Conservation (phyloP, 2,888 invertebrate genomes). For the Acanthopleura granulata region DNA sequence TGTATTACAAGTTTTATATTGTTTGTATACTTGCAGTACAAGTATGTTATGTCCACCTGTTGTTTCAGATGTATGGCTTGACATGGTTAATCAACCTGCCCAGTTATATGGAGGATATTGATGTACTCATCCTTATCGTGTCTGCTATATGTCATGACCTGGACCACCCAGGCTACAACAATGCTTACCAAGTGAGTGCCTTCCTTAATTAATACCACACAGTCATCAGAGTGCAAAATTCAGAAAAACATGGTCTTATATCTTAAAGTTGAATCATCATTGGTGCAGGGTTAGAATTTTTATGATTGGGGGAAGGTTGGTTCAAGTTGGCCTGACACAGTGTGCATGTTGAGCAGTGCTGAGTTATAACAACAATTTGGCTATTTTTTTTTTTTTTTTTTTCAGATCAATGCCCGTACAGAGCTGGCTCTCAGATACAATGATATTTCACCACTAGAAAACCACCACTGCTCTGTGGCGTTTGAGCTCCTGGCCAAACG, state of each 20-base stretch:
- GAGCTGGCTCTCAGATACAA: constrained; percentile 68
- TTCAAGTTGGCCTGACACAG: too few species aligned
- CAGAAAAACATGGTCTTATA: too few species aligned
- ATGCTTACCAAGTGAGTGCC: constrained; percentile 64
- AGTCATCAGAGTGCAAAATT: too few species aligned
- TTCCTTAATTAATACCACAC: not conserved
- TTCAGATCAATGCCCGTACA: constrained; percentile 69
- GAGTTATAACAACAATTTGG: not conserved
- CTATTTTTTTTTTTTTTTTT: constrained; percentile 10
- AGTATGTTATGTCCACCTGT: not conserved
- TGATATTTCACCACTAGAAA: constrained; percentile 69
- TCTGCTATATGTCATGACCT: constrained; percentile 69
- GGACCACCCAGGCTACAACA: constrained; percentile 70
- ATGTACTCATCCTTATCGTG: constrained; percentile 76
- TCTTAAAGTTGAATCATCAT: too few species aligned
- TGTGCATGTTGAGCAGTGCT: too few species aligned
- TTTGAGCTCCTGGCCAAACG: constrained; percentile 65
- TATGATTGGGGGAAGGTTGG: too few species aligned
- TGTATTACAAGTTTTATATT: too few species aligned
- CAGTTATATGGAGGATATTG: constrained; percentile 80
- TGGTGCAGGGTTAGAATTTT: too few species aligned
- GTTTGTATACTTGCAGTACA: not conserved
- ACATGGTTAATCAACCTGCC: constrained; percentile 81
- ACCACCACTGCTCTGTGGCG: constrained; percentile 69
- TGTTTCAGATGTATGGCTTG: constrained; percentile 84